Percentiles rank a stretch among this genome's conserved stretches.
Conservation (phyloP, 2,113 vertebrate species). For the Siniperca chuatsi region DNA sequence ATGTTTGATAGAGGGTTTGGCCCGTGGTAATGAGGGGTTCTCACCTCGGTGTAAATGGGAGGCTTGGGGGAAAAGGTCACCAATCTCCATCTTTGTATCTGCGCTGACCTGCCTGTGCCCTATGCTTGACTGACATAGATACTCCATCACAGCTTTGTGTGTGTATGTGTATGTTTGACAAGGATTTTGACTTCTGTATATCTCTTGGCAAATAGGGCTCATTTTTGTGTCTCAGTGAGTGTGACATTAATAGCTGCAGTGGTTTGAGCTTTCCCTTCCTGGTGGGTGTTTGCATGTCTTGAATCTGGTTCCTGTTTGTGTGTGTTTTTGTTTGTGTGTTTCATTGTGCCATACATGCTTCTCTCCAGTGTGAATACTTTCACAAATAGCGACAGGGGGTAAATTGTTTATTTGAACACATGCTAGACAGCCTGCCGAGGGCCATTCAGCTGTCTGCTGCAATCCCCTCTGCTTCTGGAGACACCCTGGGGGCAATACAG, state of each 20-base stretch:
- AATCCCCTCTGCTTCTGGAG: conserved; percentile 54
- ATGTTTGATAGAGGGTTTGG: conserved; percentile 65
- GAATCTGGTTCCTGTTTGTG: conserved; percentile 4
- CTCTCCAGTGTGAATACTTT: conserved; percentile 48
- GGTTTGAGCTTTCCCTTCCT: conserved; percentile 8
- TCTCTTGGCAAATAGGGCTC: conserved; percentile 15
- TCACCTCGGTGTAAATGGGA: conserved; percentile 76
- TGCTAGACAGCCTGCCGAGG: conserved; percentile 67
- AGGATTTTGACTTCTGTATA: conserved; percentile 43
- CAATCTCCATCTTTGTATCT: conserved; percentile 55
- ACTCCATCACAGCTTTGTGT: conserved; percentile 54
- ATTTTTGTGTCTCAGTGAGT: conserved; percentile 3
- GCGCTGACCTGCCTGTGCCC: conserved; percentile 71
- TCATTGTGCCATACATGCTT: conserved; percentile 44
- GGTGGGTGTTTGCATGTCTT: conserved; percentile 8
- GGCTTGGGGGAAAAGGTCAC: conserved; percentile 65
- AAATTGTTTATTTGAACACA: conserved; percentile 77
- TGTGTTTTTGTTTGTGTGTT: conserved; percentile 37
- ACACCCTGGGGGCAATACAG: conserved; percentile 45
- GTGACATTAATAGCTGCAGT: conserved; percentile 28
- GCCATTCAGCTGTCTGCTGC: conserved; percentile 52
- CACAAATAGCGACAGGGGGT: conserved; percentile 66
- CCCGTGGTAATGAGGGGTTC: conserved; percentile 59
- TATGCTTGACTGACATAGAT: conserved; percentile 44
- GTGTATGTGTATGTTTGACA: conserved; percentile 23